phyloP scores from a whole-genome alignment of 2,113 vertebrate genomes.

The Zingel zingel region DNA sequence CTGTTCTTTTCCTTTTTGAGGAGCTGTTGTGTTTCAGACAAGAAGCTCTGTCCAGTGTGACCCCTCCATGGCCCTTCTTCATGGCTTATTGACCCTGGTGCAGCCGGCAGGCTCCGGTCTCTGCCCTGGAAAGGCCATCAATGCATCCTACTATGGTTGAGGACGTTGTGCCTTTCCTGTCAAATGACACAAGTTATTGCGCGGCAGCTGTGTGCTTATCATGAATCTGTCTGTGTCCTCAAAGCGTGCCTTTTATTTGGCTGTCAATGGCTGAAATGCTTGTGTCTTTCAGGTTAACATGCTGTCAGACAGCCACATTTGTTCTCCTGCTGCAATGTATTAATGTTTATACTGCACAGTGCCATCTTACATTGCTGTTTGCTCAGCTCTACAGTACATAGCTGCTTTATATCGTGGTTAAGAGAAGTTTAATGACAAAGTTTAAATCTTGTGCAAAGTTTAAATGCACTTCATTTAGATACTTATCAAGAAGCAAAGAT shows the following conservation, averaged over 20 bases:
- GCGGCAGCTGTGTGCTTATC: constrained; percentile 42
- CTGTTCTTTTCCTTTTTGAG: constrained; percentile 8
- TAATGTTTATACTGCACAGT: neutral
- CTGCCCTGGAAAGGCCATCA: constrained; percentile 51
- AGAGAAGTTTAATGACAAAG: neutral
- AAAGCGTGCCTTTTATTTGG: constrained; percentile 35
- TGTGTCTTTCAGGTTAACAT: constrained; percentile 35
- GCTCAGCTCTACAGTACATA: neutral
- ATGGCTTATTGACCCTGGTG: constrained; percentile 49
- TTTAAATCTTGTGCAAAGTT: neutral
- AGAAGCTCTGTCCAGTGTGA: constrained; percentile 53
- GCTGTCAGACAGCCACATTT: constrained; percentile 22
- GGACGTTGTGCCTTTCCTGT: constrained; percentile 24
- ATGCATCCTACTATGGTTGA: constrained; percentile 11
- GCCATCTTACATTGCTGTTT: neutral
- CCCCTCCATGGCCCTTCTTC: constrained; percentile 34
- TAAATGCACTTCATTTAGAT: neutral
- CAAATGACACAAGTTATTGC: constrained; percentile 42
- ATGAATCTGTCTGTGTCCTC: constrained; percentile 38
- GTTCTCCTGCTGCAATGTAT: neutral
- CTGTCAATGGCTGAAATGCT: constrained; percentile 33
- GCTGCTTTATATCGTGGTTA: neutral
- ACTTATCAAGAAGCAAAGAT: neutral
- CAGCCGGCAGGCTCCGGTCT: constrained; percentile 39
- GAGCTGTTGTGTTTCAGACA: constrained; percentile 43